Percentiles rank a stretch among this genome's conserved stretches.
Conservation (phyloP, 2,113 vertebrate species). For the Corythornis vintsioides region DNA sequence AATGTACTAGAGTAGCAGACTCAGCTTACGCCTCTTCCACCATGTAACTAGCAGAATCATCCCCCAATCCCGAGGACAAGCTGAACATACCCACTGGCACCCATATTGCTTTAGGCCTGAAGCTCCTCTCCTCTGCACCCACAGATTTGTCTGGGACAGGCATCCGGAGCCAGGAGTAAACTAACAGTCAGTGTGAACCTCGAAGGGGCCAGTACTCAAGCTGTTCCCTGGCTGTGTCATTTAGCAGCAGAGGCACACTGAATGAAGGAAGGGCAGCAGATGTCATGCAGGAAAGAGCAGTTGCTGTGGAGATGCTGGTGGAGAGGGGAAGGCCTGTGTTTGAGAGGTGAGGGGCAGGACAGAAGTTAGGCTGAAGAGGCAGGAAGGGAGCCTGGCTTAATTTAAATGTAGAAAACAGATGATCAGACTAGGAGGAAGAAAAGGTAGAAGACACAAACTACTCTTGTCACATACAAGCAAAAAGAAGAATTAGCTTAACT, state of each 20-base stretch:
- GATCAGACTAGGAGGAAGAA: background rate
- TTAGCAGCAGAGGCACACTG: background rate
- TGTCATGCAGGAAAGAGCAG: fast-evolving
- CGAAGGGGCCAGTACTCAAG: background rate
- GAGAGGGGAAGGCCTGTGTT: background rate
- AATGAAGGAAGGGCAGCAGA: background rate
- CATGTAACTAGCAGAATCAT: background rate
- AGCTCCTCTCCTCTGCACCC: background rate
- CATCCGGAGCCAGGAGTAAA: background rate
- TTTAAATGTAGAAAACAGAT: background rate
- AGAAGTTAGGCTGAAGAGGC: background rate
- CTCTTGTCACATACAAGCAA: background rate
- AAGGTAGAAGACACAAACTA: background rate
- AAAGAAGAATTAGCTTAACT: background rate
- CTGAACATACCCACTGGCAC: fast-evolving
- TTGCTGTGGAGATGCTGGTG: background rate
- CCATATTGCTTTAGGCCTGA: background rate
- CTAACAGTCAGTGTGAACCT: background rate
- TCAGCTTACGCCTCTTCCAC: background rate
- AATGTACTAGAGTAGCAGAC: background rate
- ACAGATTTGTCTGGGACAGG: background rate
- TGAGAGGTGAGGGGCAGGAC: background rate
- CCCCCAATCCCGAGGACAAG: background rate
- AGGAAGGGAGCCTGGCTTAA: background rate
- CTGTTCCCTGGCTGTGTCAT: background rate